Evolutionary conservation across 2,888 invertebrate genomes (phyloP), one percentile per base, ranked within the genome.

Genomic region (Cheilosia soror): DNA sequence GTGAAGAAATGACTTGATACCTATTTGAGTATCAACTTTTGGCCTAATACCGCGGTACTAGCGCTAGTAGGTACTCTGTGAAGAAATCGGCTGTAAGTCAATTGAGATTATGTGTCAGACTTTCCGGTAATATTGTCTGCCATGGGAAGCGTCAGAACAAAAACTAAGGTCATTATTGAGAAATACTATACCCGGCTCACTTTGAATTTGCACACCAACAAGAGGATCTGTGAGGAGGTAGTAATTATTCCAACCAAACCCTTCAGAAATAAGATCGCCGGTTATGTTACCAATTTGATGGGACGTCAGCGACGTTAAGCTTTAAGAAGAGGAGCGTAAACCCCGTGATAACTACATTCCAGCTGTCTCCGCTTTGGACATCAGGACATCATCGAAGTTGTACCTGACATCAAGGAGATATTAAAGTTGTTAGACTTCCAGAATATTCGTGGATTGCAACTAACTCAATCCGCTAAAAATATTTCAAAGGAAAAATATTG

Each of bases 301-400:
- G 98, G 99, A 92, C 96, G 99, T 90, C 96, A 99, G 89, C 96
- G 99, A 90, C 97, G 98, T 92, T 99, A 99, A 99, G 92, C 94
- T 99, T 89, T 99, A 99, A 93, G 99, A 99, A 93, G 99, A 99
- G 93, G 99, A 99, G 93, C 96, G 99, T 92, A 99, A 99, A 93
- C 96, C 99, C 90, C 95, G 99, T 91, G 99, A 99, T 92, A 99
- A 99, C 95, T 99, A 98, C 90, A 99, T 99, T 83, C 99, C 99
- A 11, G 99, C 98, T 90, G 96, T 97, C 20, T 99, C 99, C 87
- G 98, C 98, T 88, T 93, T 98, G 90, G 98, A 99, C 91, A 20
- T 20, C 97, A 98, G 91, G 98, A 98, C 92, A 97, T 98, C 91
- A 98, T 99, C 92, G 99, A 99, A 93, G 98, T 99, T 71, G 99